These are phyloP conservation scores for Hermodice carunculata DNA, from an alignment of 2,888 invertebrate genomes.

Conservation along the genomic window DNA sequence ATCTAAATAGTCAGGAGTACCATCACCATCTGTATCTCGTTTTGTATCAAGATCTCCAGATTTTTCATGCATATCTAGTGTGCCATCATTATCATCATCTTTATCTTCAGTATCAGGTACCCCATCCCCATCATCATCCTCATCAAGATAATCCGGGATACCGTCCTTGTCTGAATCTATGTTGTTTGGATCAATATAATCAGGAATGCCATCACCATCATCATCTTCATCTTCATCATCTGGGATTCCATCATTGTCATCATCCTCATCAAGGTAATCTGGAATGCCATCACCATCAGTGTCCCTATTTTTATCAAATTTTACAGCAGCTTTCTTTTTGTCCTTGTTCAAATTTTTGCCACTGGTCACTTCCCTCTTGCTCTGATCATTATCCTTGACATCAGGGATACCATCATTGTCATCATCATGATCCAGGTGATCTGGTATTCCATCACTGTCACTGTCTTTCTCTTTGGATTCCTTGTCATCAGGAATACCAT, in stretches of 20 bases:
- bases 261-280: conserved; percentile 36
- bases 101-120: conserved; percentile 35
- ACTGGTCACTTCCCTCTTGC: conserved; percentile 32
- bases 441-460: conserved; percentile 28
- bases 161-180: conserved; percentile 49
- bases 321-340: conserved; percentile 29
- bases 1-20: conserved; percentile 54
- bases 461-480: conserved; percentile 22
- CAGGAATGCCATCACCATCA: conserved; percentile 46
- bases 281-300: conserved; percentile 48
- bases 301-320: conserved; percentile 16
- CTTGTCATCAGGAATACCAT: conserved; percentile 40
- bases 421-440: conserved; percentile 46
- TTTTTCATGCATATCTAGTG: conserved; percentile 52
- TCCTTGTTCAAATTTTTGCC: conserved; percentile 44
- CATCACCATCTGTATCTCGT: conserved; percentile 33
- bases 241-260: conserved; percentile 56
- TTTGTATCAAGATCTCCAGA: conserved; percentile 31
- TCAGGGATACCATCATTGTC: conserved; percentile 60
- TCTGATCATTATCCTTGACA: conserved; percentile 41
- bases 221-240: conserved; percentile 42
- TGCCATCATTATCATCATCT: conserved; percentile 53
- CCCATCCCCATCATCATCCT: conserved; percentile 37
- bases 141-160: conserved; percentile 32
- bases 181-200: conserved; percentile 39